These are phyloP conservation scores for Chouioia cunea DNA, from an alignment of 2,888 invertebrate species.

Conservation along the genomic window DNA sequence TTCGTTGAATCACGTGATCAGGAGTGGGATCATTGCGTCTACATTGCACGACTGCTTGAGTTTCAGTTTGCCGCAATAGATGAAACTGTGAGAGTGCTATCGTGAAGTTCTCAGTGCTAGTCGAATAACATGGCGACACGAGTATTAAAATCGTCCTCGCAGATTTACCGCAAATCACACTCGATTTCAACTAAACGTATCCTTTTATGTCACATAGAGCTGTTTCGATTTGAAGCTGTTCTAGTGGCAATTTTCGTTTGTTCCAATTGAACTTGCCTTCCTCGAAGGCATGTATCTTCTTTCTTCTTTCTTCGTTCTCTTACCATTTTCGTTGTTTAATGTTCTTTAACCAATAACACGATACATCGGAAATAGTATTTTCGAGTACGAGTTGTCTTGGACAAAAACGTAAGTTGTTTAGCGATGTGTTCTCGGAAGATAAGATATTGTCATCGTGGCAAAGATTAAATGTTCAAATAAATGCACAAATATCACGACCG, in stretches of 20 bases:
- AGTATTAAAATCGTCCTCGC: constrained; percentile 49
- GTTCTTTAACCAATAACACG: too few relatives aligned
- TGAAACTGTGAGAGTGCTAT: constrained; percentile 2
- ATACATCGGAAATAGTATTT: constrained; percentile 55
- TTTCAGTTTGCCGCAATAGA: constrained; percentile 24
- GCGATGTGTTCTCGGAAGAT: background rate
- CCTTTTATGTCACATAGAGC: constrained; percentile 52
- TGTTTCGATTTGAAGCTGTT: too few relatives aligned
- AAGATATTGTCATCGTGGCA: constrained; percentile 4
- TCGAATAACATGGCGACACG: constrained; percentile 53
- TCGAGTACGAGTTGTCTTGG: constrained; percentile 50
- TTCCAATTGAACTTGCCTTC: too few relatives aligned
- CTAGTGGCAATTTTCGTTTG: too few relatives aligned
- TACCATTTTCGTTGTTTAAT: too few relatives aligned
- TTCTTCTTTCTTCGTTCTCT: too few relatives aligned
- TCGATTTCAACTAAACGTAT: constrained; percentile 56
- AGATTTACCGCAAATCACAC: constrained; percentile 45
- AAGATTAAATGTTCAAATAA: constrained; percentile 6
- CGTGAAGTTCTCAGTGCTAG: constrained; percentile 43
- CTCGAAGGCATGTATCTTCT: too few relatives aligned
- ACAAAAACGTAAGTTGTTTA: constrained; percentile 52
- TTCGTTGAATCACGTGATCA: constrained; percentile 36
- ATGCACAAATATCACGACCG: constrained; percentile 35
- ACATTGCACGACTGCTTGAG: background rate
- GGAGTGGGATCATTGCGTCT: too few relatives aligned